Evolutionary conservation across 2,888 invertebrate genomes (phyloP), one percentile per base, ranked within the genome.

Genomic region (Ornithoptera alexandrae): DNA sequence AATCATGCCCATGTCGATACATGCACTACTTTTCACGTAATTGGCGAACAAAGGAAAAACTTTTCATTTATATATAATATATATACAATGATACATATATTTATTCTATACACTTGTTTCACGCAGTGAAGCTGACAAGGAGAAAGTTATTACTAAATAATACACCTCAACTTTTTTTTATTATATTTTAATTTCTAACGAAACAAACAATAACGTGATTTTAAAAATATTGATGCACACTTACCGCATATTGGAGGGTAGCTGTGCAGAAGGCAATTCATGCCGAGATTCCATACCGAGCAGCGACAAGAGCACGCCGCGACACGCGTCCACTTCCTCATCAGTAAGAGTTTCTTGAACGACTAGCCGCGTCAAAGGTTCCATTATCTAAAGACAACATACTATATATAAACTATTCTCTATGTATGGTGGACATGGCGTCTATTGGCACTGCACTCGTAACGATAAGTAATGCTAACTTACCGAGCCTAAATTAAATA

Each of bases 311-410:
- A 98, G 95, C 17, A 97, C 96, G 81, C 96, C 96, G 75, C 97
- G 96, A 78, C 98, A 98, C 67, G 97, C 95, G 30, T 96, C 93
- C 24, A 97, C 95, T 79, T 98, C 98, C 4, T 97, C 96, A n/a
- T 97, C 96, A 0, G 95, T 95, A 73, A 98, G 89, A 50, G 95
- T 94, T 74, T 97, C 97, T 82, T 97, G 97, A 0, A 96, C 94
- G 78, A 98, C 95, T 64, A 97, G 87, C 12, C 95, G 93, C 0
- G 97, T 94, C 46, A 98, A 87, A 0, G 97, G 97, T 75, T 97
- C 97, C 74, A 98, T 93, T 75, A 96, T 95, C 96, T 97, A 79
- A 0, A 61, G 71, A 17, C 18, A 50, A 50, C 2, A 50, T 15
- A 50, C 46, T 30, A 30, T 30, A 5, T 30, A 30, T 30, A 30